A percentile compares a stretch with the other conserved stretches of the same genome.
phyloP scores from a whole-genome alignment of 2,888 invertebrate genomes.

The Gymnocheta viridis region DNA sequence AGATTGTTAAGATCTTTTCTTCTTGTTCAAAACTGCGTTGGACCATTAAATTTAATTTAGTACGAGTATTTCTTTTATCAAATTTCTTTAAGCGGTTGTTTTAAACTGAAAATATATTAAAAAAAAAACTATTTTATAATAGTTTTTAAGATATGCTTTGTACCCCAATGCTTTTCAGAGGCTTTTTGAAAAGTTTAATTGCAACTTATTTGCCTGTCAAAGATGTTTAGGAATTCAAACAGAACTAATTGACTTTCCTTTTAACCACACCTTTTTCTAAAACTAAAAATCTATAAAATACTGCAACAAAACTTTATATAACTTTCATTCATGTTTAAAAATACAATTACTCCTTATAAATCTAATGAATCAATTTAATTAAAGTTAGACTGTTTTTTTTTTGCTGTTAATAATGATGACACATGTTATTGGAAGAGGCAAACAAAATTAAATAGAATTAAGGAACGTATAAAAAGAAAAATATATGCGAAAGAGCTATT shows the following conservation, averaged over 20 bases:
- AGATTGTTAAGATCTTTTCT: not conserved
- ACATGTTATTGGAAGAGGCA: constrained; percentile 16
- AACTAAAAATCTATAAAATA: not conserved
- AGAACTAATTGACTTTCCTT: not conserved
- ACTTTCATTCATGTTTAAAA: not conserved
- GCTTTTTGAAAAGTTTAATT: not conserved
- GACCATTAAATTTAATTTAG: constrained; percentile 62
- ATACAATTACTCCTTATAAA: not conserved
- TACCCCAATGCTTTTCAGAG: not conserved
- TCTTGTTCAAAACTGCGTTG: constrained; percentile 31
- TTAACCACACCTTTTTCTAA: constrained; percentile 8
- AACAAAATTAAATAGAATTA: not conserved
- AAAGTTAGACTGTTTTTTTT: constrained; percentile 12
- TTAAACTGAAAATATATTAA: not conserved
- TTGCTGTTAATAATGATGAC: constrained; percentile 40
- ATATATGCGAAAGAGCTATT: not conserved
- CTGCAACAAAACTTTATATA: not conserved
- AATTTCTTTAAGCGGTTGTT: constrained; percentile 30
- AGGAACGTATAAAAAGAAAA: not conserved
- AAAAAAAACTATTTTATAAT: not conserved
- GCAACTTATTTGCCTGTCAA: not conserved
- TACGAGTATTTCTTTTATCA: not conserved
- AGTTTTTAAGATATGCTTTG: not conserved
- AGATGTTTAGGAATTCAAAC: not conserved
- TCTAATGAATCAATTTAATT: constrained; percentile 42